A percentile compares a stretch with the other conserved stretches of the same genome.
Evolutionary conservation across 2,113 vertebrate genomes (phyloP).

Genomic region (Blennius ocellaris): DNA sequence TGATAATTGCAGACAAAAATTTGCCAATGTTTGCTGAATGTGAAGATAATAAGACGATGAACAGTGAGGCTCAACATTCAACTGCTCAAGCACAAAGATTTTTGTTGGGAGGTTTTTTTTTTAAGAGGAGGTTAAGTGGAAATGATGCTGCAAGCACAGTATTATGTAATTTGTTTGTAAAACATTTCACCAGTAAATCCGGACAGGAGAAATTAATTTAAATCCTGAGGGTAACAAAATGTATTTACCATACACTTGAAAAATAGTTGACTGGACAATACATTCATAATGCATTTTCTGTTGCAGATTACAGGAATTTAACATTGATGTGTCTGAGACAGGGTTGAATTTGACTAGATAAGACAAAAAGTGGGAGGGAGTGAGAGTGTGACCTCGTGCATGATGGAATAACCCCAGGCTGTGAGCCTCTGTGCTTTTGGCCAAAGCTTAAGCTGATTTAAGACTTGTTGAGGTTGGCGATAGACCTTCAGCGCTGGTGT

Average conservation of each 20-base stretch:
- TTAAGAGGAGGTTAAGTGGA: no score
- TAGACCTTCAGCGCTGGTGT: constrained; percentile 18
- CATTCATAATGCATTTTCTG: not conserved
- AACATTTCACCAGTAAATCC: no score
- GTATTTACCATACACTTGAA: not conserved
- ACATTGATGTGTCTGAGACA: not conserved
- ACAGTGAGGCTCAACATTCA: no score
- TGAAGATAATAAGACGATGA: no score
- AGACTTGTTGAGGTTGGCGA: constrained; percentile 43
- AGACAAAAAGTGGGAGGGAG: constrained; percentile 4
- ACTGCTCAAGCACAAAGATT: no score
- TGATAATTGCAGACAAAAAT: no score
- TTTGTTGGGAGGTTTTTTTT: no score
- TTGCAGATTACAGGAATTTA: not conserved
- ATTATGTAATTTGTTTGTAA: no score
- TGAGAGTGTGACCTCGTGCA: not conserved
- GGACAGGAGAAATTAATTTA: no score
- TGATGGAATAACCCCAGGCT: constrained; percentile 6
- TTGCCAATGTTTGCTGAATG: no score
- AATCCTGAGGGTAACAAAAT: no score
- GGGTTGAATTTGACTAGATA: not conserved
- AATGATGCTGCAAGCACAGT: no score
- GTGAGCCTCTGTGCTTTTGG: constrained; percentile 15
- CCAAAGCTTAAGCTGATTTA: constrained; percentile 37
- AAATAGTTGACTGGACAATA: not conserved